Conservation (phyloP, 2,888 invertebrate species). For the Agrilus biguttatus region DNA sequence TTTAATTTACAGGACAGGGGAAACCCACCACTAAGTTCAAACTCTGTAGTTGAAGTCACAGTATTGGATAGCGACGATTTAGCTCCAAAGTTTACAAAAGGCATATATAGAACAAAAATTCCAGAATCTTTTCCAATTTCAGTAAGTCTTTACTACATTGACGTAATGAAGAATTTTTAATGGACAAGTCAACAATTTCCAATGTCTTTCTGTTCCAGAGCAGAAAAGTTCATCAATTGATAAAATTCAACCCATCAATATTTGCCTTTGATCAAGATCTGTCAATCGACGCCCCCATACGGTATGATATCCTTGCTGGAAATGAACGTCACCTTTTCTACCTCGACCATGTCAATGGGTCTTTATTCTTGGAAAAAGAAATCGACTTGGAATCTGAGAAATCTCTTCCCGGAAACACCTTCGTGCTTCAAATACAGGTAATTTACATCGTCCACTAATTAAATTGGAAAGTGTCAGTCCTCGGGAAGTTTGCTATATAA, state of each 20-base stretch:
- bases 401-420: constrained; percentile 60
- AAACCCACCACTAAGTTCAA: constrained; percentile 56
- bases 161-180: background rate
- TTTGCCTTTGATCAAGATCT: constrained; percentile 67
- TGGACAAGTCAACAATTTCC: background rate
- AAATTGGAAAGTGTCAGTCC: no score
- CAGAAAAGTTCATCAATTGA: constrained; percentile 51
- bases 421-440: constrained; percentile 56
- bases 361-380: constrained; percentile 62
- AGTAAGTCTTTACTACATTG: constrained; percentile 35
- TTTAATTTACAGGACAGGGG: constrained; percentile 57
- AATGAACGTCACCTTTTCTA: constrained; percentile 65
- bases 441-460: no score
- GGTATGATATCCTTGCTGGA: constrained; percentile 68
- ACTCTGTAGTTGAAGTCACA: constrained; percentile 54
- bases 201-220: constrained; percentile 36
- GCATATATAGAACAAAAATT: constrained; percentile 64
- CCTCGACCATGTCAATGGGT: constrained; percentile 58
- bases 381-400: constrained; percentile 66
- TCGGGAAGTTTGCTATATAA: no score
- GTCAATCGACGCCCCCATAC: constrained; percentile 56
- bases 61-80: constrained; percentile 71
- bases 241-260: constrained; percentile 57
- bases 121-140: constrained; percentile 71
- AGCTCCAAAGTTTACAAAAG: constrained; percentile 67